These are phyloP conservation scores for Orthonevra nobilis DNA, from an alignment of 2,888 invertebrate genomes.

Conservation along the genomic window DNA sequence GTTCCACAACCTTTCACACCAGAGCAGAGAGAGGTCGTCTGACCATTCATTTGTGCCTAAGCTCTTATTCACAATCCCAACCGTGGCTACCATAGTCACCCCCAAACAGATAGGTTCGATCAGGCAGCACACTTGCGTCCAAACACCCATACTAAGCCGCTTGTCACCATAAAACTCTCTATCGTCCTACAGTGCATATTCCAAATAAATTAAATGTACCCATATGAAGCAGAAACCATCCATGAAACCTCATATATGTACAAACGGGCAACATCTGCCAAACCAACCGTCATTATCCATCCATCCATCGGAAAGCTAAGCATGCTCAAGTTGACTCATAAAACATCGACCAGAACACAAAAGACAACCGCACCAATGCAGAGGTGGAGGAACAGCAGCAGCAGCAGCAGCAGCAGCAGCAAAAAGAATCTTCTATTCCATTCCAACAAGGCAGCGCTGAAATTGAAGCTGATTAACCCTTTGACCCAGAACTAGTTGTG, in stretches of 20 bases:
- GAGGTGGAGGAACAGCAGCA: neutral
- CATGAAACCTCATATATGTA: constrained; percentile 38
- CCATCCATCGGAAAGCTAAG: constrained; percentile 70
- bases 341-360: constrained; percentile 35
- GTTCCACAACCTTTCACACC: constrained; percentile 14
- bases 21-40: neutral
- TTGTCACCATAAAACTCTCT: constrained; percentile 13
- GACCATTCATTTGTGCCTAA: constrained; percentile 30
- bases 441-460: constrained; percentile 31
- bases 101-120: neutral
- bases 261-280: constrained; percentile 32
- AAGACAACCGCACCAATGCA: neutral
- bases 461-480: constrained; percentile 73
- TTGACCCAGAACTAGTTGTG: constrained; percentile 72
- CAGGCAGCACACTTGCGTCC: neutral
- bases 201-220: constrained; percentile 32
- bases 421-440: too few relatives aligned
- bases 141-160: constrained; percentile 23
- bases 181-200: neutral
- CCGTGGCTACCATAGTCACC: neutral
- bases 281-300: constrained; percentile 46
- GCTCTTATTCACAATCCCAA: constrained; percentile 24
- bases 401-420: neutral
- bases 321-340: constrained; percentile 50
- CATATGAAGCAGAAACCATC: constrained; percentile 48